phyloP scores from a whole-genome alignment of 2,113 vertebrate species.

The Clupea harengus region DNA sequence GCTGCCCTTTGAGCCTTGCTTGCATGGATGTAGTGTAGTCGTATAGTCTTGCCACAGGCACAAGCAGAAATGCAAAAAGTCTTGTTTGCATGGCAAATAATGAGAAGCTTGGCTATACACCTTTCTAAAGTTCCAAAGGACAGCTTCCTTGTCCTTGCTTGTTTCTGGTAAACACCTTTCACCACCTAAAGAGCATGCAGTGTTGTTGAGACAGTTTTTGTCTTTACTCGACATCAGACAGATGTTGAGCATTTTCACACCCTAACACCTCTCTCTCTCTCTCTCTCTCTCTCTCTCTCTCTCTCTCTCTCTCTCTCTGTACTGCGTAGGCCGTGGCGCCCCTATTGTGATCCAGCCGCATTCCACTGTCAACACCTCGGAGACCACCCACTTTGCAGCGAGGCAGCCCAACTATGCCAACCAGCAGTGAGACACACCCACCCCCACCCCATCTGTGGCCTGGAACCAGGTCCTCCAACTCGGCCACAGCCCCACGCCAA shows the following conservation, averaged over 20 bases:
- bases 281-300: not conserved
- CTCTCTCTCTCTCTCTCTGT: not conserved
- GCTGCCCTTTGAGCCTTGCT: not conserved
- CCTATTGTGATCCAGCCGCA: slow-evolving; percentile 61
- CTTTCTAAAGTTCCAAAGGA: not conserved
- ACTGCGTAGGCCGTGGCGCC: slow-evolving; percentile 44
- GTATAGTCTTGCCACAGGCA: not conserved
- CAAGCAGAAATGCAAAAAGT: not conserved
- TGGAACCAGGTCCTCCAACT: not conserved
- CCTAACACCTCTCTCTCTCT: not conserved
- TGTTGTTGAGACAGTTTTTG: not conserved
- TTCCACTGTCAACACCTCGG: slow-evolving; percentile 51
- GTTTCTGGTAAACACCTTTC: not conserved
- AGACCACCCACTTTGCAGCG: slow-evolving; percentile 54
- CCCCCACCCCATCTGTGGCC: not conserved
- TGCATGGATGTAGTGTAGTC: not conserved
- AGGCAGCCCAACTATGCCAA: slow-evolving; percentile 46
- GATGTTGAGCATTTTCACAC: not conserved
- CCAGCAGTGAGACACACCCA: slow-evolving; percentile 32
- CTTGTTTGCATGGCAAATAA: slow-evolving; percentile 4
- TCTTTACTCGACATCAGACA: not conserved
- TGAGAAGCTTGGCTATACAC: not conserved
- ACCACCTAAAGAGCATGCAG: not conserved
- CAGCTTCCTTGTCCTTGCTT: not conserved
- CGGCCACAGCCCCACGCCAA: not conserved